These are phyloP conservation scores for Papilio elwesi DNA, from an alignment of 2,888 invertebrate genomes.

Conservation along the genomic window DNA sequence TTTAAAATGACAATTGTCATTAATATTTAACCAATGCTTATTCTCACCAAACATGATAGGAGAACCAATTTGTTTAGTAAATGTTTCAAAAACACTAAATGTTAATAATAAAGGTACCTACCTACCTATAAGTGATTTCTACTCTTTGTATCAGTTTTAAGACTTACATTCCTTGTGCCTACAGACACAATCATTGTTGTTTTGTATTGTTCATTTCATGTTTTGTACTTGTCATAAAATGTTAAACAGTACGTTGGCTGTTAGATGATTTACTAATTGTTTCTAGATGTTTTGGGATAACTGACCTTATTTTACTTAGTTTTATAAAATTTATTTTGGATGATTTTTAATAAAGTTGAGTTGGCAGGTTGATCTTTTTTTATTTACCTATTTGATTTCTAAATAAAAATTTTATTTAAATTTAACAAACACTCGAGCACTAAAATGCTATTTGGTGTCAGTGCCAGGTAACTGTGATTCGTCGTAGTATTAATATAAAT, in stretches of 20 bases:
- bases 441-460: too few species aligned
- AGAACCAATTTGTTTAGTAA: neutral
- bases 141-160: neutral
- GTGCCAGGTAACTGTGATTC: too few species aligned
- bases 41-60: neutral
- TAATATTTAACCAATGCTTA: constrained; percentile 13
- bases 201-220: neutral
- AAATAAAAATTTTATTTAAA: too few species aligned
- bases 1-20: neutral
- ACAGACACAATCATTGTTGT: neutral
- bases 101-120: too few species aligned
- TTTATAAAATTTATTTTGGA: constrained; percentile 1
- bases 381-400: too few species aligned
- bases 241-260: neutral
- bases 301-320: neutral
- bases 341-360: constrained; percentile 3
- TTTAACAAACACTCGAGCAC: too few species aligned
- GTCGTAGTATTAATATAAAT: too few species aligned
- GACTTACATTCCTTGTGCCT: neutral
- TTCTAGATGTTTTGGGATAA: neutral
- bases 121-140: neutral
- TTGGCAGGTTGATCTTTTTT: neutral
- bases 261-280: neutral
- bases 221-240: neutral
- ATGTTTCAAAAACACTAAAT: constrained; percentile 22